phyloP scores from a whole-genome alignment of 2,113 vertebrate genomes.

The Thermophis baileyi region DNA sequence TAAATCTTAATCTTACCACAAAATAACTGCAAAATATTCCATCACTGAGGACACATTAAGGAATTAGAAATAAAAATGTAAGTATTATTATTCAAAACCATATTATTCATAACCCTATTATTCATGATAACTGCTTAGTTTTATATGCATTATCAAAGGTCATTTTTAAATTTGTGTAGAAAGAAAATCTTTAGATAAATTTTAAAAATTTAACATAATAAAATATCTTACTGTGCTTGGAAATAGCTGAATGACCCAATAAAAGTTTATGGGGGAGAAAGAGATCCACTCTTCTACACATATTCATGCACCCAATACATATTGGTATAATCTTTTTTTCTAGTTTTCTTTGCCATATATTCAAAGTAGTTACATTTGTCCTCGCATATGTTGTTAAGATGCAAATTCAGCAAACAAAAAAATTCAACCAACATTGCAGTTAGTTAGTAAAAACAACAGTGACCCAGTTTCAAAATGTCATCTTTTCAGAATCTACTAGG shows the following conservation, averaged over 20 bases:
- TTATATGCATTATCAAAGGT: not conserved
- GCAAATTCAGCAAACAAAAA: not conserved
- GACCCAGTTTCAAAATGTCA: not conserved
- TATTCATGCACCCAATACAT: not conserved
- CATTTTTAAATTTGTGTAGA: not conserved
- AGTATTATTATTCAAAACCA: not conserved
- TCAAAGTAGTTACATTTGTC: not conserved
- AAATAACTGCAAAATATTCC: not conserved
- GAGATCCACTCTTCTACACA: not conserved
- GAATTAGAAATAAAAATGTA: not conserved
- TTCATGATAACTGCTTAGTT: not conserved
- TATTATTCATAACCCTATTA: not conserved
- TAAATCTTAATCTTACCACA: not conserved
- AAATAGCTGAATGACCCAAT: not conserved
- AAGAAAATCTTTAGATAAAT: not conserved
- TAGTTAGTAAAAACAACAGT: not conserved
- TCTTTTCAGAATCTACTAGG: not conserved
- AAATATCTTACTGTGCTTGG: not conserved
- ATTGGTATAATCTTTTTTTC: not conserved
- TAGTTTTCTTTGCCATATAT: not conserved
- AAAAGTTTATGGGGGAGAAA: not conserved
- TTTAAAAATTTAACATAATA: not conserved
- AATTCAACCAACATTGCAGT: not conserved
- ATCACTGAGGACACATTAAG: not conserved
- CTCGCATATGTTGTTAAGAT: not conserved